phyloP scores from a whole-genome alignment of 2,113 vertebrate genomes.

The Ifrita kowaldi region DNA sequence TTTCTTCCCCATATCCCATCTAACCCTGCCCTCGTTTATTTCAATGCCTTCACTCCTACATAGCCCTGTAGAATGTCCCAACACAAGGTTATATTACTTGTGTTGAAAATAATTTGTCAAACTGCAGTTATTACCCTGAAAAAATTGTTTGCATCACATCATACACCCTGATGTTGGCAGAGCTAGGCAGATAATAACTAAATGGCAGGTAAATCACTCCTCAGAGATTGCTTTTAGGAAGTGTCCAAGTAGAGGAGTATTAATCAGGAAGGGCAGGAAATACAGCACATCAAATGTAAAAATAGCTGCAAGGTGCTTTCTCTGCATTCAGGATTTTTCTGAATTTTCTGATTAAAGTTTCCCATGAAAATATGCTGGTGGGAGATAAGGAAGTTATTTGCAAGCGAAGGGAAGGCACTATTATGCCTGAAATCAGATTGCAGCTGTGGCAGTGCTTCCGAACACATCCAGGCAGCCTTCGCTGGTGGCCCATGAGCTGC shows the following conservation, averaged over 20 bases:
- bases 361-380: slow-evolving; percentile 1
- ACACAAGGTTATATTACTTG: not conserved
- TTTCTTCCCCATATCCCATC: not conserved
- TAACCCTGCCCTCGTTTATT: not conserved
- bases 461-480: fast-evolving
- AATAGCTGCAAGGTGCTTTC: slow-evolving; percentile 46
- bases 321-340: not conserved
- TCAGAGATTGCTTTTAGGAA: slow-evolving; percentile 11
- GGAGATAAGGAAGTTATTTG: slow-evolving; percentile 54
- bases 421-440: slow-evolving; percentile 24
- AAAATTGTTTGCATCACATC: not conserved
- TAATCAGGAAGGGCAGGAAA: slow-evolving; percentile 1
- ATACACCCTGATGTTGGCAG: not conserved
- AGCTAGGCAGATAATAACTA: not conserved
- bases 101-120: not conserved
- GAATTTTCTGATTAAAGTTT: slow-evolving; percentile 48
- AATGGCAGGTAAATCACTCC: not conserved
- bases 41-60: not conserved
- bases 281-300: not conserved
- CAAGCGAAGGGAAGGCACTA: not conserved
- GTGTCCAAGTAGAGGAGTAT: not conserved
- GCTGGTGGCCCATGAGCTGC: not conserved
- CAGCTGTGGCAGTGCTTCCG: fast-evolving
- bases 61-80: not conserved
- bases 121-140: not conserved